These are phyloP conservation scores for Tadarida brasiliensis DNA, from an alignment of 2,797 vertebrate species.

Conservation along the genomic window DNA sequence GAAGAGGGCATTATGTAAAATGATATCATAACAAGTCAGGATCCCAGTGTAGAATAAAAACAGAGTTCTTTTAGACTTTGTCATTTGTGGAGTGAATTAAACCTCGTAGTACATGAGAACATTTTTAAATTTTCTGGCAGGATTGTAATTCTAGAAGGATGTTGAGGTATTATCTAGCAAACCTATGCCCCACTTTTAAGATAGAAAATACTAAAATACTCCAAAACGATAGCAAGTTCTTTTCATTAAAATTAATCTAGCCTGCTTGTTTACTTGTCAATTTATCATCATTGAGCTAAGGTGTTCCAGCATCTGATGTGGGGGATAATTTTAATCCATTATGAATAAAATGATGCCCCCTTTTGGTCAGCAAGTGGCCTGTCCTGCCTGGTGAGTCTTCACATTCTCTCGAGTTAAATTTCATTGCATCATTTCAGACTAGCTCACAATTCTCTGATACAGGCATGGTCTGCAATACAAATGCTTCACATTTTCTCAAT, in stretches of 20 bases:
- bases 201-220: neutral
- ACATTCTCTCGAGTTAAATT: neutral
- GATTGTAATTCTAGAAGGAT: constrained; percentile 30
- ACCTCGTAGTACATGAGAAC: neutral
- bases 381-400: neutral
- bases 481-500: constrained; percentile 25
- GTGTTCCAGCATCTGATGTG: neutral
- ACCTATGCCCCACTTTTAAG: neutral
- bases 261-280: neutral
- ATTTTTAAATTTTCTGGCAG: neutral
- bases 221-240: neutral
- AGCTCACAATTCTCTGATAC: neutral
- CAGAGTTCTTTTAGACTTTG: neutral
- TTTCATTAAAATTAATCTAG: neutral
- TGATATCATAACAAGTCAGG: neutral
- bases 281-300: neutral
- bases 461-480: neutral
- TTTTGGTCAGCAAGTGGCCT: neutral
- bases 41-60: neutral
- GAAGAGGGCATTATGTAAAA: neutral
- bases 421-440: neutral
- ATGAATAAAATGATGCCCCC: neutral
- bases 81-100: constrained; percentile 33
- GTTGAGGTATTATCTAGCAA: neutral
- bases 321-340: neutral